These are phyloP conservation scores for Melanotaenia trifasciata DNA, from an alignment of 2,797 vertebrate genomes.

Conservation along the genomic window DNA sequence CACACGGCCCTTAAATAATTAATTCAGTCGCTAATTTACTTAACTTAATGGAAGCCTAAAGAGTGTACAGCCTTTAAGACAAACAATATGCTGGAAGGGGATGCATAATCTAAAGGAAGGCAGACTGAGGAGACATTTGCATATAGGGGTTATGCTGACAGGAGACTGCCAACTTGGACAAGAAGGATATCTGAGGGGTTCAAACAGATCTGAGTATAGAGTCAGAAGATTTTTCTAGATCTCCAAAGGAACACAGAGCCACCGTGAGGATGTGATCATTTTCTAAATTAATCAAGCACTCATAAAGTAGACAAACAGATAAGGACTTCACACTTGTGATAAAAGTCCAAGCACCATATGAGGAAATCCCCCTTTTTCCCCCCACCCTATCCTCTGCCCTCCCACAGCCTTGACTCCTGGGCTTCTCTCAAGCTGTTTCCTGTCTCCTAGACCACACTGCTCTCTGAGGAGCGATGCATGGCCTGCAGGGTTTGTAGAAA, in stretches of 20 bases:
- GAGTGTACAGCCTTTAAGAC: constrained; percentile 7
- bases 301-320: constrained; percentile 31
- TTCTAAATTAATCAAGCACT: constrained; percentile 21
- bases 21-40: constrained; percentile 33
- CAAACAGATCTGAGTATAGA: not conserved
- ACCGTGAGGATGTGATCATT: not conserved
- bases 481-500: constrained; percentile 68
- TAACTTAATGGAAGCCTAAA: constrained; percentile 32
- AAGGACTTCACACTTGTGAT: constrained; percentile 50
- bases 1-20: constrained; percentile 55
- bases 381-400: constrained; percentile 73
- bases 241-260: not conserved
- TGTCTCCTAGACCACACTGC: constrained; percentile 81
- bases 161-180: constrained; percentile 27
- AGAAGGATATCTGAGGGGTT: not conserved
- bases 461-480: constrained; percentile 76
- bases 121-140: constrained; percentile 18
- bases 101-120: constrained; percentile 7
- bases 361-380: constrained; percentile 79
- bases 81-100: constrained; percentile 6
- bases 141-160: constrained; percentile 8
- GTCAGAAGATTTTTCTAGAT: constrained; percentile 2
- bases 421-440: constrained; percentile 88
- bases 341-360: constrained; percentile 58
- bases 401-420: constrained; percentile 82